A percentile compares a stretch with the other conserved stretches of the same genome.
phyloP scores from a whole-genome alignment of 2,888 invertebrate genomes.

The Koerneria pararmatus region DNA sequence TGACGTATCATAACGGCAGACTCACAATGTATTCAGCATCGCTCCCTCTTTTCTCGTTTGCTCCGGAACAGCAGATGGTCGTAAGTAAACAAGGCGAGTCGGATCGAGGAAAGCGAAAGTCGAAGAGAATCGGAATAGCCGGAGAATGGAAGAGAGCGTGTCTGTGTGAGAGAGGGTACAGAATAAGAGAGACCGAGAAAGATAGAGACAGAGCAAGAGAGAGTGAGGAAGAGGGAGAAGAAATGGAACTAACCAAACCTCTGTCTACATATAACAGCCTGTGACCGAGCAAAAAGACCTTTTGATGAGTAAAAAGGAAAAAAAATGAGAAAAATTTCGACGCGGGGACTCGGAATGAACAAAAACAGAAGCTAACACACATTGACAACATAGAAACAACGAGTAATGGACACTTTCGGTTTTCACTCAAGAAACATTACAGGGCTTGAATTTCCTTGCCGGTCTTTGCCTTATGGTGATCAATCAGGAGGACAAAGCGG shows the following conservation, averaged over 20 bases:
- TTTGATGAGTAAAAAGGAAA: no score
- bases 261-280: no score
- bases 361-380: no score
- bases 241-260: background rate
- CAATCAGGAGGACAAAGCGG: conserved; percentile 33
- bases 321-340: no score
- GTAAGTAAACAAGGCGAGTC: background rate
- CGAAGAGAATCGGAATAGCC: background rate
- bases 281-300: no score
- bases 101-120: background rate
- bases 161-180: background rate
- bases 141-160: background rate
- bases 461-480: conserved; percentile 36
- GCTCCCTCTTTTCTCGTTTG: background rate
- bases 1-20: no score
- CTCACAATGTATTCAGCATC: no score
- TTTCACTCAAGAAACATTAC: background rate
- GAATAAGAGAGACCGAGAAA: conserved; percentile 13
- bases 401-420: no score
- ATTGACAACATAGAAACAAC: no score
- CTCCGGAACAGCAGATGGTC: background rate
- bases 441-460: conserved; percentile 39
- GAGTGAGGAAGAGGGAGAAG: background rate
- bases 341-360: no score
- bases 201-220: background rate